Evolutionary conservation across 1,140 invertebrate species (phyloP).

Genomic region (Cydia splendana): DNA sequence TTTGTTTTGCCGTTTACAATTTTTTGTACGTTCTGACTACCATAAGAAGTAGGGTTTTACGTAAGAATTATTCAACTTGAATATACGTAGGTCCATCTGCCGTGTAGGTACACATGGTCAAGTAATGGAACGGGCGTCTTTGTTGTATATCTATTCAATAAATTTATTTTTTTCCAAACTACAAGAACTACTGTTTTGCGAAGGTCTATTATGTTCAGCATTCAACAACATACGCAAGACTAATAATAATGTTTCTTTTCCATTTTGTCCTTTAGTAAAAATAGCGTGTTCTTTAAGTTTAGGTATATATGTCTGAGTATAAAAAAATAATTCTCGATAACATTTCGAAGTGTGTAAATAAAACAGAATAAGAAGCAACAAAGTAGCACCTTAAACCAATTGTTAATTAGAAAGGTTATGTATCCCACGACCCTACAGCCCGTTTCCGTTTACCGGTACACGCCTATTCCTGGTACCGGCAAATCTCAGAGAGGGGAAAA

Average conservation of each 20-base stretch:
- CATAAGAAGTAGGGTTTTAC: background rate
- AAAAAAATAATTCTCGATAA: background rate
- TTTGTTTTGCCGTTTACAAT: conserved; percentile 14
- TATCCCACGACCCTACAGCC: conserved; percentile 55
- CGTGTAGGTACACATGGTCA: no score
- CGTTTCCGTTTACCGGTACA: conserved; percentile 64
- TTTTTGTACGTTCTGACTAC: background rate
- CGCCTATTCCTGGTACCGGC: conserved; percentile 72
- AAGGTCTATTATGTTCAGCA: no score
- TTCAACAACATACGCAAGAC: no score
- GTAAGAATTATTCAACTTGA: no score
- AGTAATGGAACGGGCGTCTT: no score
- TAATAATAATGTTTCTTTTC: no score
- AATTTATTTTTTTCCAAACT: no score
- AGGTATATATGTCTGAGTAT: background rate
- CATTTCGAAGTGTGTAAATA: conserved; percentile 1
- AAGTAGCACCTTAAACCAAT: conserved; percentile 62
- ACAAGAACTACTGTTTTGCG: no score
- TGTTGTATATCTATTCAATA: no score
- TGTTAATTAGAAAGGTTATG: conserved; percentile 73
- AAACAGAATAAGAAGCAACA: conserved; percentile 43
- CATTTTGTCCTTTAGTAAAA: no score
- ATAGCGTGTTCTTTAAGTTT: background rate
- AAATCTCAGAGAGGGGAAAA: conserved; percentile 72
- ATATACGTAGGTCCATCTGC: no score